Conservation (phyloP, 30 jellyfish, hydroid and myxozoan genomes). For the Nemopilema nomurai region DNA sequence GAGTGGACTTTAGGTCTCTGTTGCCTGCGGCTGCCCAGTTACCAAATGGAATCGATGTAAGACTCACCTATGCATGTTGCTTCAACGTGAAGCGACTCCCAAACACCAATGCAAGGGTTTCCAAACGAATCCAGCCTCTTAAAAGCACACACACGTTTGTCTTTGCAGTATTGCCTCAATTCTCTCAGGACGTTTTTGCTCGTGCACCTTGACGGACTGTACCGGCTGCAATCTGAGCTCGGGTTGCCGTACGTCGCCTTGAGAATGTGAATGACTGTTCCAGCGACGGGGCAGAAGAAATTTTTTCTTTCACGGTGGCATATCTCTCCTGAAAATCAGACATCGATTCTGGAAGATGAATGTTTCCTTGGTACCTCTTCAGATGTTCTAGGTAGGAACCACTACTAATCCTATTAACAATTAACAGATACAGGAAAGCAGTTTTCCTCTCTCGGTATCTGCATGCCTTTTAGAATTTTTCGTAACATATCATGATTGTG, state of each 20-base stretch:
- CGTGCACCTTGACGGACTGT: neutral
- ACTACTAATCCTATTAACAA: too few species aligned
- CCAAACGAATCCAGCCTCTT: neutral
- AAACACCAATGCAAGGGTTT: neutral
- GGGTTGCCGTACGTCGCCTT: neutral
- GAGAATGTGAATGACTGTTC: neutral
- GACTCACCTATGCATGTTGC: neutral
- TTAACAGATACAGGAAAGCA: too few species aligned
- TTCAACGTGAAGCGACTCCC: neutral
- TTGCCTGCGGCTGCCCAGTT: too few species aligned
- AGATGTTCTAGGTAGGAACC: too few species aligned
- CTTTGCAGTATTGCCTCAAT: neutral
- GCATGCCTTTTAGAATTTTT: too few species aligned
- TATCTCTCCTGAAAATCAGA: neutral
- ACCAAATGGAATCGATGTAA: too few species aligned
- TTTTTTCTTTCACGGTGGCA: neutral
- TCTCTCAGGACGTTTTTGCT: neutral
- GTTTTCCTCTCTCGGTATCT: too few species aligned
- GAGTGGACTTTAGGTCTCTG: too few species aligned
- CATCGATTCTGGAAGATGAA: neutral
- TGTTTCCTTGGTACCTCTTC: too few species aligned
- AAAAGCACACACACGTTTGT: neutral
- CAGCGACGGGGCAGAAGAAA: neutral
- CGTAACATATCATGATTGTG: too few species aligned
- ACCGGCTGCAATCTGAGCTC: neutral